Percentiles rank a stretch among this genome's conserved stretches.
Conservation (phyloP, 1,140 invertebrate genomes). For the Cylas formicarius region DNA sequence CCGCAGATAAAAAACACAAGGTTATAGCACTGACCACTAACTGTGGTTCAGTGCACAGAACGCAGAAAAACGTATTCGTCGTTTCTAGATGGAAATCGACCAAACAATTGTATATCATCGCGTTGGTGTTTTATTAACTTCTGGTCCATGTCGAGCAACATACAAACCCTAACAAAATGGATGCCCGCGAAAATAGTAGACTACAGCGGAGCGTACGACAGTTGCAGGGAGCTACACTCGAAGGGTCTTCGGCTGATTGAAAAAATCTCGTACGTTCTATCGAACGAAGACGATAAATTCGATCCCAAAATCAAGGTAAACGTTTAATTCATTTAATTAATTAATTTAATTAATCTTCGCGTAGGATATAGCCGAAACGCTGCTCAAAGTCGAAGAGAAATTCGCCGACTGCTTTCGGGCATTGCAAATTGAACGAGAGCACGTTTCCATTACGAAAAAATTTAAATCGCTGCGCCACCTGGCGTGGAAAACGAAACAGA, state of each 20-base stretch:
- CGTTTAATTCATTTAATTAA: conserved; percentile 2
- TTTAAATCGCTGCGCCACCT: conserved; percentile 28
- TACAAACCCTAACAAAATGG: conserved; percentile 37
- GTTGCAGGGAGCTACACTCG: conserved; percentile 29
- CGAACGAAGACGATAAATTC: conserved; percentile 15
- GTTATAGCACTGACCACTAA: background rate
- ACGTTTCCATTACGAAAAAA: conserved; percentile 21
- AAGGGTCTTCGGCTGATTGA: conserved; percentile 21
- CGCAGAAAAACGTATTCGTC: too few species aligned
- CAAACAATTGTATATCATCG: too few species aligned
- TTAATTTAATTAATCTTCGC: background rate
- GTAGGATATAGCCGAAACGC: conserved; percentile 24
- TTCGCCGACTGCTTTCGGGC: conserved; percentile 20
- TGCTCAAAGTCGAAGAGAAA: conserved; percentile 18
- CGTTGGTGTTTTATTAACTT: too few species aligned
- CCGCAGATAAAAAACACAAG: background rate
- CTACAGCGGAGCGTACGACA: conserved; percentile 21
- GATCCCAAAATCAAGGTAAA: conserved; percentile 10
- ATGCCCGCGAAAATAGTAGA: conserved; percentile 30
- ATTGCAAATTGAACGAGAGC: conserved; percentile 8
- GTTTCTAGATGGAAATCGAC: too few species aligned
- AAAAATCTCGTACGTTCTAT: conserved; percentile 16
- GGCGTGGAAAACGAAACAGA: conserved; percentile 34
- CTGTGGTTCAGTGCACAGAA: too few species aligned
- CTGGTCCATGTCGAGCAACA: conserved; percentile 31